These are phyloP conservation scores for Salvelinus fontinalis DNA, from an alignment of 2,113 vertebrate genomes.

Conservation along the genomic window DNA sequence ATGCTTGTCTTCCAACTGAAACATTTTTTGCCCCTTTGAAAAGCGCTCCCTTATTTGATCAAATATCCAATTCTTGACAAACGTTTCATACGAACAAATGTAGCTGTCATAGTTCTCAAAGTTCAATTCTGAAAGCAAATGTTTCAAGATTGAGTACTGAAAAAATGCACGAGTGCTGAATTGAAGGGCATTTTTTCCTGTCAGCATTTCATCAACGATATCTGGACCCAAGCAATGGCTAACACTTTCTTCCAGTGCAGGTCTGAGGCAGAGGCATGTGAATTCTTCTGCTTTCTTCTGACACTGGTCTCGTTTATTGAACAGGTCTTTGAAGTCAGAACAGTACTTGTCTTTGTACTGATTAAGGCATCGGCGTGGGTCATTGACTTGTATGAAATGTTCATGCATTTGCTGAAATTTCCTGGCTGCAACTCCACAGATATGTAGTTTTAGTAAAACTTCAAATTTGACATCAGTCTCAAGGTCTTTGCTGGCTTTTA, in stretches of 20 bases:
- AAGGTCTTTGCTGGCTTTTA: fast-evolving
- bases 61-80: conserved; percentile 43
- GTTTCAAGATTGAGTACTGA: conserved; percentile 49
- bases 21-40: not conserved
- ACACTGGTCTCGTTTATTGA: conserved; percentile 55
- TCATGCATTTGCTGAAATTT: conserved; percentile 52
- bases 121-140: conserved; percentile 14
- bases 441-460: conserved; percentile 57
- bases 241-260: conserved; percentile 48
- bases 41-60: conserved; percentile 16
- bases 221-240: conserved; percentile 42
- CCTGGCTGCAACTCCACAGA: conserved; percentile 56
- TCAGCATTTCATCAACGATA: conserved; percentile 57
- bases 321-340: conserved; percentile 58
- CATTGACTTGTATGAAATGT: conserved; percentile 46
- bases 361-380: conserved; percentile 37
- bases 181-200: not conserved
- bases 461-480: conserved; percentile 5
- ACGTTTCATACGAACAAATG: conserved; percentile 15
- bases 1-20: conserved; percentile 24
- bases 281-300: conserved; percentile 68
- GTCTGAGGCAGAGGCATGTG: conserved; percentile 38
- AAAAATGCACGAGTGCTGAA: conserved; percentile 50
- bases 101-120: conserved; percentile 20
- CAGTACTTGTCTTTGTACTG: conserved; percentile 37